phyloP scores from a whole-genome alignment of 2,888 invertebrate species.

The Horisme vitalbata region DNA sequence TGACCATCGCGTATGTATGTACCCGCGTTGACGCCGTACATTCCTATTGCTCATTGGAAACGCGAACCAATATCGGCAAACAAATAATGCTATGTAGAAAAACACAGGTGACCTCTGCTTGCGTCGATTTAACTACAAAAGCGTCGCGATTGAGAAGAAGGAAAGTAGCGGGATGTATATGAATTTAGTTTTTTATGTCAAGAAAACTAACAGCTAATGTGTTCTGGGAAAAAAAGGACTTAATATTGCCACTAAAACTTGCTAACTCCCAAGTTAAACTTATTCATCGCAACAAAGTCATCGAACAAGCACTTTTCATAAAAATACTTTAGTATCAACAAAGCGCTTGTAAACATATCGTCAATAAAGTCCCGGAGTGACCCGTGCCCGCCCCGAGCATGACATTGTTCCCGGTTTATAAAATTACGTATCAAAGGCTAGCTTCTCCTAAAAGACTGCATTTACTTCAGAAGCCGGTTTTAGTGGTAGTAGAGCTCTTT shows the following conservation, averaged over 20 bases:
- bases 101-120: slow-evolving; percentile 1
- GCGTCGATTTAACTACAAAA: background rate
- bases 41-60: slow-evolving; percentile 52
- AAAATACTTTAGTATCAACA: slow-evolving; percentile 44
- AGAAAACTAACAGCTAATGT: too few species aligned
- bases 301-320: slow-evolving; percentile 42
- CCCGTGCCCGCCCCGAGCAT: slow-evolving; percentile 48
- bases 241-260: too few species aligned
- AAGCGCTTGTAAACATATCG: slow-evolving; percentile 58
- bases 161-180: too few species aligned
- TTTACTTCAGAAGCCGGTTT: slow-evolving; percentile 3
- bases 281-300: slow-evolving; percentile 10
- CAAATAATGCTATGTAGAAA: slow-evolving; percentile 12
- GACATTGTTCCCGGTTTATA: slow-evolving; percentile 61
- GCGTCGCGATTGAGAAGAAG: too few species aligned
- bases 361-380: slow-evolving; percentile 59
- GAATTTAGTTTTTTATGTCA: too few species aligned
- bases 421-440: slow-evolving; percentile 53
- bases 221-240: too few species aligned
- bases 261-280: too few species aligned
- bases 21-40: slow-evolving; percentile 39
- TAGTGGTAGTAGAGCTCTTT: background rate
- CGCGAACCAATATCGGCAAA: slow-evolving; percentile 18
- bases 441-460: slow-evolving; percentile 5
- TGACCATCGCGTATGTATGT: slow-evolving; percentile 39